Conservation (phyloP, 2,888 invertebrate genomes). For the Drosophila aldrichi region DNA sequence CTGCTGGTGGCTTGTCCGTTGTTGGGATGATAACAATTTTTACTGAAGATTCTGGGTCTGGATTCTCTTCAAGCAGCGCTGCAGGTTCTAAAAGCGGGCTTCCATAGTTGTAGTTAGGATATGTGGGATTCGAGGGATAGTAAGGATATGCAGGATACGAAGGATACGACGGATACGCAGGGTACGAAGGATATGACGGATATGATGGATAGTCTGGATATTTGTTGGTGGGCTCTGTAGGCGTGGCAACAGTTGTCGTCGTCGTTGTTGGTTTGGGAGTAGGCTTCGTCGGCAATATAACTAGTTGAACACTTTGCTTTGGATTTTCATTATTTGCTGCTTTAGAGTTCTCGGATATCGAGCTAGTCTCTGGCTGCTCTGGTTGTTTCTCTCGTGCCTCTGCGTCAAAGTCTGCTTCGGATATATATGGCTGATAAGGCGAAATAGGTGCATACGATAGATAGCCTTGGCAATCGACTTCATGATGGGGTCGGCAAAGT, state of each 20-base stretch:
- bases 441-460: conserved; percentile 57
- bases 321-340: neutral
- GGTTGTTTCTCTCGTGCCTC: conserved; percentile 31
- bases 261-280: conserved; percentile 10
- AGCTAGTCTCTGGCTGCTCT: neutral
- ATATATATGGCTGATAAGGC: conserved; percentile 44
- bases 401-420: conserved; percentile 14
- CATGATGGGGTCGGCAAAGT: conserved; percentile 65
- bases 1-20: conserved; percentile 20
- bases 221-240: conserved; percentile 1
- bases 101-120: neutral
- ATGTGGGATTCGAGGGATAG: conserved; percentile 12
- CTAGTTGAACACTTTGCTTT: conserved; percentile 14
- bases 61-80: conserved; percentile 10
- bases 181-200: conserved; percentile 5
- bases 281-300: conserved; percentile 22
- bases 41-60: conserved; percentile 11
- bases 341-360: neutral
- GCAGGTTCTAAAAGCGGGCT: neutral
- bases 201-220: conserved; percentile 3
- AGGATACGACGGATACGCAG: conserved; percentile 17
- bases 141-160: conserved; percentile 21
- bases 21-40: conserved; percentile 28
- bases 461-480: conserved; percentile 66
- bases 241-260: conserved; percentile 16